Evolutionary conservation across 1,140 invertebrate species (phyloP), one percentile per base, ranked within the genome.

Genomic region (Hyposmocoma kahamanoa): DNA sequence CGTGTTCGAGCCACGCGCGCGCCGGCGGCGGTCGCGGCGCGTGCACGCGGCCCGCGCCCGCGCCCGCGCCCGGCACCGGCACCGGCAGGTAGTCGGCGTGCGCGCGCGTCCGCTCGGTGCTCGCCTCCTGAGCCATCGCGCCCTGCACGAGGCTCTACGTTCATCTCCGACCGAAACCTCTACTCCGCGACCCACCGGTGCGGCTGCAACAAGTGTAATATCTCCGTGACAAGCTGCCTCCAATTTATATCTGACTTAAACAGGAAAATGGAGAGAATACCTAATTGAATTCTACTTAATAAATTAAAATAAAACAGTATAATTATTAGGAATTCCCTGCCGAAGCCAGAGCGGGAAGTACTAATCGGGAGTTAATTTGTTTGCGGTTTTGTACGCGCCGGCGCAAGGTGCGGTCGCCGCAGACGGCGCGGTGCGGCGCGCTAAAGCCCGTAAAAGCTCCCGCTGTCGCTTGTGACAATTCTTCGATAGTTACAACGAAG

Each of bases 1-100:
- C 77, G 47, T 67, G 64, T 42, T 78, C 78, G 4, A 50, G 48
- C 78, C 78, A 82, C 6, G 75, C 78, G 5, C 55, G 60, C 3
- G 59, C 62, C 4, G 70, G 49, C 2, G 58, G 53, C 17, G 61
- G 49, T 3, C 55, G 63, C 57, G 64, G 56, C 30, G n/a, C 44
- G 15, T 6, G 20, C 39, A 19, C 39, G 39, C 24, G 5, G 24
- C 24, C 11, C n/a, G n/a, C n/a, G n/a, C 28, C 13, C 28, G 28
- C 28, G 10, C n/a, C 28, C 28, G 13, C 28, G 28, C 28, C 2
- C 13, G n/a, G 28, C 28, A 13, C 28, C 28, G 28, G 28, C 30
- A 52, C 61, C 5, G 53, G 42, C 45, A 47, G 53, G 51, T 53
- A 67, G 13, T 72, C 56, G 32, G 10, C 28, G 18, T 9, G n/a